Percentiles rank a stretch among this genome's conserved stretches.
These are phyloP conservation scores for Ecliptopera silaceata DNA, from an alignment of 2,888 invertebrate species.

Conservation along the genomic window DNA sequence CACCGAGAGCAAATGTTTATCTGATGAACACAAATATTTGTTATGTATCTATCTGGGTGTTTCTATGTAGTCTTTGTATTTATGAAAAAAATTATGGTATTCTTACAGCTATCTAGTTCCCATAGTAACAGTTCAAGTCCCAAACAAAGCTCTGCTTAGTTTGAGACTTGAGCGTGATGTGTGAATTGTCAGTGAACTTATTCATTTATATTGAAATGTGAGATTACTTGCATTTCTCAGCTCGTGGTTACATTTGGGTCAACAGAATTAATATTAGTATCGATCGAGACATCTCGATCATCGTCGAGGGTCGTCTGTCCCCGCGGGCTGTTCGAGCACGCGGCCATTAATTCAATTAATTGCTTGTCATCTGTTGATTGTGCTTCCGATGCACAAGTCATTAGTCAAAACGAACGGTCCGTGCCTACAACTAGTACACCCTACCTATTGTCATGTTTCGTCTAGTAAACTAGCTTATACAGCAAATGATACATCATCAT, in stretches of 20 bases:
- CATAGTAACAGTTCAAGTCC: too few species aligned
- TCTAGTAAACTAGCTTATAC: neutral
- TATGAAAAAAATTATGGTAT: too few species aligned
- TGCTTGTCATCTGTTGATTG: slow-evolving; percentile 76
- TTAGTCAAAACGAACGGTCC: slow-evolving; percentile 63
- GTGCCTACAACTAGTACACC: slow-evolving; percentile 14
- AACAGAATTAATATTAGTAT: slow-evolving; percentile 25
- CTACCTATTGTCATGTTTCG: slow-evolving; percentile 12
- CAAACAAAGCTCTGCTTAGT: too few species aligned
- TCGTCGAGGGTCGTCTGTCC: slow-evolving; percentile 16
- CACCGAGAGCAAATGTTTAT: too few species aligned
- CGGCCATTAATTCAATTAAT: slow-evolving; percentile 74
- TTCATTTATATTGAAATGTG: neutral
- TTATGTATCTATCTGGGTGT: too few species aligned
- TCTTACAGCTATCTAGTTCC: too few species aligned
- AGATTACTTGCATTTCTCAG: neutral
- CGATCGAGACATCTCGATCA: slow-evolving; percentile 29
- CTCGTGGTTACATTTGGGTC: slow-evolving; percentile 11
- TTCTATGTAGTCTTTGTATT: too few species aligned
- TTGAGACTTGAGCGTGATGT: too few species aligned
- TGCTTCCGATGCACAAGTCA: slow-evolving; percentile 59
- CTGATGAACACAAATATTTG: too few species aligned
- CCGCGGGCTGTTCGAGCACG: slow-evolving; percentile 29
- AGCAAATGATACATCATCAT: neutral
- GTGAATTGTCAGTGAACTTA: too few species aligned